Conservation (phyloP, 2,888 invertebrate species). For the Perithous albicinctus region DNA sequence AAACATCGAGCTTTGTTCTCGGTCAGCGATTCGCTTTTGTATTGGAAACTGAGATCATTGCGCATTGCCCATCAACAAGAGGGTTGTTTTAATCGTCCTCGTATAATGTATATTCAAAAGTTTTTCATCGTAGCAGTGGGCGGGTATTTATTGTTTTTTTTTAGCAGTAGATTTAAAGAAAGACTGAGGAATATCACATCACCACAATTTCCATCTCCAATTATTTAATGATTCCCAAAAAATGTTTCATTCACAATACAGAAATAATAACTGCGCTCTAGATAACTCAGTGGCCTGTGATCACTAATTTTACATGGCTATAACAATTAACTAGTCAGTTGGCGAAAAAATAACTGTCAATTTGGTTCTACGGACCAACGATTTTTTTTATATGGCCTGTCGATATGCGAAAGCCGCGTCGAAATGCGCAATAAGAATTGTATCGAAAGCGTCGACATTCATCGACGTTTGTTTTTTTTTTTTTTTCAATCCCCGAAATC, state of each 20-base stretch:
- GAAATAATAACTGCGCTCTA: neutral
- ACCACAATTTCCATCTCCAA: neutral
- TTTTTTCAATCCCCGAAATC: neutral
- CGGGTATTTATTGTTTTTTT: neutral
- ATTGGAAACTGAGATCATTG: constrained; percentile 14
- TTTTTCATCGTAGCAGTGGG: neutral
- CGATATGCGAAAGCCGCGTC: neutral
- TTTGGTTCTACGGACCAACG: neutral
- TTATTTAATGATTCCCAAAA: neutral
- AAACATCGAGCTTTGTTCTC: constrained; percentile 17
- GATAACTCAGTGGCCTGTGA: neutral
- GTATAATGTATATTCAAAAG: neutral
- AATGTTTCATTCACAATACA: neutral
- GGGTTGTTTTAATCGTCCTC: neutral
- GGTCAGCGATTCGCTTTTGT: constrained; percentile 2
- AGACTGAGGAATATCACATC: neutral
- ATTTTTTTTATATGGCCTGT: neutral
- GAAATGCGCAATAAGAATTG: constrained; percentile 2
- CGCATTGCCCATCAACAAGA: neutral
- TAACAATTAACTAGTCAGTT: neutral
- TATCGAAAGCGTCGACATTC: neutral
- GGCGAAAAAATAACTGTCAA: neutral
- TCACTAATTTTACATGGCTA: neutral
- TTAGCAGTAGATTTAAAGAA: neutral
- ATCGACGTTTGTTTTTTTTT: too few relatives aligned